These are phyloP conservation scores for Melanerpes aurifrons DNA, from an alignment of 2,113 vertebrate species.

Conservation along the genomic window DNA sequence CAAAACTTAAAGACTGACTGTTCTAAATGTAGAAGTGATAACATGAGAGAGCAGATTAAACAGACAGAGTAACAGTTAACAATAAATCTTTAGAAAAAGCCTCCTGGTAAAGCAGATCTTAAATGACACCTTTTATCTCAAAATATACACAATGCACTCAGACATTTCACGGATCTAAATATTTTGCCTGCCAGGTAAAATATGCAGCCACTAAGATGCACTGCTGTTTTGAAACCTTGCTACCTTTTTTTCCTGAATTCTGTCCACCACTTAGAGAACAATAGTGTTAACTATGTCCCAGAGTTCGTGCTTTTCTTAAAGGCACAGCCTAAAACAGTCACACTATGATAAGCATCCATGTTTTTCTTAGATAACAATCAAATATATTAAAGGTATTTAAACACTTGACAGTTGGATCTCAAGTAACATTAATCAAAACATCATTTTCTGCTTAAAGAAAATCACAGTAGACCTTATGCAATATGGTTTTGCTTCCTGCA, in stretches of 20 bases:
- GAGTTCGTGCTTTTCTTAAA: too few species aligned
- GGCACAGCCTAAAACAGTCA: too few species aligned
- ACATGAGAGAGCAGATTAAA: neutral
- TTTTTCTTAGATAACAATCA: neutral
- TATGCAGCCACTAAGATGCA: neutral
- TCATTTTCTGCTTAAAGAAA: neutral
- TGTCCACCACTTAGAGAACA: neutral
- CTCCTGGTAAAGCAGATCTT: neutral
- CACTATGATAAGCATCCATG: neutral
- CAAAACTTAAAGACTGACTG: neutral
- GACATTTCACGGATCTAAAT: neutral
- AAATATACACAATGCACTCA: neutral
- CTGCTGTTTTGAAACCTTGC: neutral
- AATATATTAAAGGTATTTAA: neutral
- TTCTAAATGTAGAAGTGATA: neutral
- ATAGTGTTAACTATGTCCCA: neutral
- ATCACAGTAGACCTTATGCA: neutral
- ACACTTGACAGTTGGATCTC: neutral
- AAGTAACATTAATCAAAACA: neutral
- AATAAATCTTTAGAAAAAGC: neutral
- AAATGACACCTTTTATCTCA: neutral
- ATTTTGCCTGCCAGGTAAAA: neutral
- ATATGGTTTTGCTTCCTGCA: neutral
- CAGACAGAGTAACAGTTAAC: neutral
- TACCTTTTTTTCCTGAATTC: neutral